Evolutionary conservation across 2,113 vertebrate genomes (phyloP).

Genomic region (Litocranius walleri): DNA sequence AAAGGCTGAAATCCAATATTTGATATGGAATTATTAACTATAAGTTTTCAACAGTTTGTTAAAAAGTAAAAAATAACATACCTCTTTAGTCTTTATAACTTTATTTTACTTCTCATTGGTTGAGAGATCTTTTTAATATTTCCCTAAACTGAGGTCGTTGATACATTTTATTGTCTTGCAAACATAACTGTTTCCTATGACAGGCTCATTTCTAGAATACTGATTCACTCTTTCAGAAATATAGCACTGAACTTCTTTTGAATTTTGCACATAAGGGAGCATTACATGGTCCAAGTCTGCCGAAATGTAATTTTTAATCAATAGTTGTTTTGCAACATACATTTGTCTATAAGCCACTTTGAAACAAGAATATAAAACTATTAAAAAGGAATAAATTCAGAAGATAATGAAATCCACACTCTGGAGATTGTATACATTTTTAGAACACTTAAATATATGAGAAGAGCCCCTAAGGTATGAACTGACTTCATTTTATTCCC

Average conservation of each 20-base stretch:
- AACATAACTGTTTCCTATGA: neutral
- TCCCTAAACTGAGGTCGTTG: neutral
- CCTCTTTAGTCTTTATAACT: neutral
- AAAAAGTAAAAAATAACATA: neutral
- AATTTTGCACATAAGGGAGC: neutral
- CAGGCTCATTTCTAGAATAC: neutral
- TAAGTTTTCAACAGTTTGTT: neutral
- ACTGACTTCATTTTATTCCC: neutral
- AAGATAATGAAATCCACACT: neutral
- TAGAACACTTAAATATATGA: neutral
- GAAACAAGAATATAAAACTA: neutral
- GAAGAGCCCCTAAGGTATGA: neutral
- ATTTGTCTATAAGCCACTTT: conserved; percentile 11
- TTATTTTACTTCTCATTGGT: neutral
- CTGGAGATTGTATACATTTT: neutral
- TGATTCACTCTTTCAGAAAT: neutral
- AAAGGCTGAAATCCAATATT: neutral
- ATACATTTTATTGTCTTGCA: neutral
- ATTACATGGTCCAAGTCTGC: neutral
- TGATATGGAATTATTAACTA: neutral
- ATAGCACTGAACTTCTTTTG: neutral
- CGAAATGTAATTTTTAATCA: neutral
- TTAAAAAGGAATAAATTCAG: neutral
- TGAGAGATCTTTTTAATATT: conserved; percentile 16
- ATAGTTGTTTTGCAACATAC: neutral